Base-by-base conservation (phyloP, 2,888 invertebrate species). In the Orchesellides sinensis region DNA sequence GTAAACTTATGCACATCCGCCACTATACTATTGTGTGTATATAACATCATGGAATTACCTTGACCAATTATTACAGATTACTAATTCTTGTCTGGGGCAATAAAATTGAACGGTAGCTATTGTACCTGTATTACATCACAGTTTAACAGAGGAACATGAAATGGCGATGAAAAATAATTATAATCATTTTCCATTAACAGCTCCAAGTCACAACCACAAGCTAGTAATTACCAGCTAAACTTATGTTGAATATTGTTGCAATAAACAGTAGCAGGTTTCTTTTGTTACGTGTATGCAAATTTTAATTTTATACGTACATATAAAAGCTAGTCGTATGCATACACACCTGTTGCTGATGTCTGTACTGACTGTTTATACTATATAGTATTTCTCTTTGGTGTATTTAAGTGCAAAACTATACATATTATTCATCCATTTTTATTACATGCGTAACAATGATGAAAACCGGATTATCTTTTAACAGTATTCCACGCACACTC, bases 111-210 rank as follows among this genome's bases (percentile, higher is more conserved):
- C 70, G 49, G 69, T 69, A 77, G 56, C 45, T n/a, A 66, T n/a
- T n/a, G 25, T 45, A 72, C 72, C 27, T 29, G 32, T 8, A 65
- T 79, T 79, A 70, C 79, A 70, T 79, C 79, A 79, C 70, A 70
- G 52, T 69, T 78, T 78, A 69, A 32, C 61, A 52, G 35, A 61
- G 69, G 35, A 69, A 78, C 78, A 61, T 61, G 49, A 25, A 69
- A 49, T 70, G 70, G 54, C 27, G 61, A 32, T 69, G 52, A 69
- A 61, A 35, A 59, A 61, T 69, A 79, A 79, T 79, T 70, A 79
- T 79, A 63, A 79, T 79, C 70, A 79, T 79, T 79, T 79, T 61
- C 79, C 47, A 79, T 79, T 79, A 70, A 65, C 65, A 65, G 61
- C 23, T 27, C n/a, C n/a, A n/a, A 35, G 74, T 35, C 21, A n/a